Evolutionary conservation across 2,888 invertebrate species (phyloP).

Genomic region (Cantharis nigra): DNA sequence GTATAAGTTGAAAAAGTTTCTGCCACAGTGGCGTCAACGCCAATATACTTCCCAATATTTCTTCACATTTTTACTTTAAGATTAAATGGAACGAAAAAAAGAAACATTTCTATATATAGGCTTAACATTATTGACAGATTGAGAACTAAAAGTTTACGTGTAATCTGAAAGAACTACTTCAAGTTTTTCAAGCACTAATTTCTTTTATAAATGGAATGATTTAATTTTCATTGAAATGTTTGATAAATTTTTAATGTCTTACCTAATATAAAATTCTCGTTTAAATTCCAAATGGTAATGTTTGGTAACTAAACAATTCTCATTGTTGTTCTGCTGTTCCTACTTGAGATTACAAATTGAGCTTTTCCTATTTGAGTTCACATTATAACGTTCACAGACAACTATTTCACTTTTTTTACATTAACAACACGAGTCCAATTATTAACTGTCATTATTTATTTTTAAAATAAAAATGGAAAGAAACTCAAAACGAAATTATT

Average conservation of each 20-base stretch:
- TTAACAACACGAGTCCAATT: not conserved
- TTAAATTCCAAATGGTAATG: not conserved
- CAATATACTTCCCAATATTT: slow-evolving; percentile 15
- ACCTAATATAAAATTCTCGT: not conserved
- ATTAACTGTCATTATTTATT: not conserved
- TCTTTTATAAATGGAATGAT: not conserved
- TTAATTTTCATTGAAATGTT: not conserved
- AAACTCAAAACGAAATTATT: not conserved
- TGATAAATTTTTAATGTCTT: not conserved
- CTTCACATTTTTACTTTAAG: slow-evolving; percentile 5
- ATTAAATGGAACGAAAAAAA: slow-evolving; percentile 15
- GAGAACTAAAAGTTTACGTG: slow-evolving; percentile 4
- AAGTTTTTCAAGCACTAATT: not conserved
- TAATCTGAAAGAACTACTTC: not conserved
- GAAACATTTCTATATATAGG: slow-evolving; percentile 11
- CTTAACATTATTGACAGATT: slow-evolving; percentile 14
- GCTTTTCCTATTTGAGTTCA: not conserved
- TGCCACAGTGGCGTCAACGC: slow-evolving; percentile 6
- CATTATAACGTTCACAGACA: not conserved
- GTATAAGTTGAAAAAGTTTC: slow-evolving; percentile 8
- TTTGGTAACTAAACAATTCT: not conserved
- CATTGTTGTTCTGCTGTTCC: not conserved
- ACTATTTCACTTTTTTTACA: not conserved
- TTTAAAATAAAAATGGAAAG: not conserved
- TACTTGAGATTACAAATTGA: not conserved